Base-by-base conservation (phyloP, 2,113 vertebrate genomes). In the Colaptes auratus region DNA sequence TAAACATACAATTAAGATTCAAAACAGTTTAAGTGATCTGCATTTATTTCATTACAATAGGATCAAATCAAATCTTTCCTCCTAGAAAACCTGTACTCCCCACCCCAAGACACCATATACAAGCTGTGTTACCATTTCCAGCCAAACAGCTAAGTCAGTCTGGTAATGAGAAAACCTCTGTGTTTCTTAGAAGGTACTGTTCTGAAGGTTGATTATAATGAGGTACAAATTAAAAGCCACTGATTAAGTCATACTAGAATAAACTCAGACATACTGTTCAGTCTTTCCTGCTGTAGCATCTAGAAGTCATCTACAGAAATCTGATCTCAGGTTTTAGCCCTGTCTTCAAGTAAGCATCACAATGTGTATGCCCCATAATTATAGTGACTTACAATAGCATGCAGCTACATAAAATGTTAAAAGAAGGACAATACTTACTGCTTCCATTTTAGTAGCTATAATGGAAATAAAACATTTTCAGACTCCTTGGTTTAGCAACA, bases 401-500 rank as follows among this genome's bases (percentile, higher is more conserved):
- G 67, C 78, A 91, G n/a, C 66, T 89, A 15, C 25, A 61, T 30
- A 85, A 6, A 30, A 85, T 85, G 27, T 72, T 52, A 89, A 66
- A 67, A 89, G 63, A 67, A 93, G 55, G 24, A 71, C 42, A 96
- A 63, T 82, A 86, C 65, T 92, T 82, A 90, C 44, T 79, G 75
- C 52, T 89, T 96, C 82, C 90, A 88, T 91, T 88, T 89, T 36
- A 94, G 82, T 89, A 91, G 82, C 84, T 96, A 91, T 53, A 88
- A 90, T 10, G 10, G 63, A 95, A 95, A 87, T 33, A 71, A 89
- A 89, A 88, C 16, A 80, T 52, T 91, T 95, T 89, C 69, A 78
- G 67, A 61, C 30, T 92, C 84, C 35, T 79, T 80, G 30, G 36
- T 79, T 78, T 79, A 91, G 33, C n/a, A 82, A 58, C 44, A 76